Base-by-base conservation (phyloP, 2,797 vertebrate species). In the Alectoris magna region DNA sequence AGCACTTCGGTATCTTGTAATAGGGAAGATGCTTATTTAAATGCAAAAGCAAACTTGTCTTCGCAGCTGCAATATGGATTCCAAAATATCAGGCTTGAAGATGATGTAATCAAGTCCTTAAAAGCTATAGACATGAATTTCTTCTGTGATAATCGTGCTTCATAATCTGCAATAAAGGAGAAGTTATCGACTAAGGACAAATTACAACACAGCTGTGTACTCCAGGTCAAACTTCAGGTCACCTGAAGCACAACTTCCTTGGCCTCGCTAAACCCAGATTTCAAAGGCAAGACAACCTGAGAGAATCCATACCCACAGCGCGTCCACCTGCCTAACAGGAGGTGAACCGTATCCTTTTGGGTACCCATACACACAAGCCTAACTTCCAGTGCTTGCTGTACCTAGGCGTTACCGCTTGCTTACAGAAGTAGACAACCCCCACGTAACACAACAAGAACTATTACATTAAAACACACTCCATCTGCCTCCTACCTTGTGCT, bases 111-210 rank as follows among this genome's bases (percentile, higher is more conserved):
- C 97, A 98, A 98, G 98, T 99, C 98, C 97, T 98, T 99, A 97
- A 98, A 98, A 99, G 99, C 99, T 99, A 99, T 99, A 99, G 99
- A 99, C 98, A 98, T 93, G 98, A 98, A 98, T 98, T 98, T 99
- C 98, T 99, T 98, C 98, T 99, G 98, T 98, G 98, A 98, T 98
- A 98, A 97, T 98, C 98, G 95, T 98, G 98, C 98, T 98, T 99
- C 98, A 98, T 99, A 99, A 98, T 97, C 99, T 99, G 95, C 68
- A 97, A 96, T 48, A 95, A 91, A 86, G 77, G 58, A 87, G 59
- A 88, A 85, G 59, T n/a, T 22, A 68, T 11, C 38, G 38, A 60
- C 15, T 90, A 41, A 95, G 44, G 64, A 70, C 48, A 82, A 46
- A 0, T 74, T 34, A 43, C 5, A 77, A 9, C 3, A 15, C 44